Evolutionary conservation across 2,888 invertebrate species (phyloP).

Genomic region (Pseudeuparius sepicola): DNA sequence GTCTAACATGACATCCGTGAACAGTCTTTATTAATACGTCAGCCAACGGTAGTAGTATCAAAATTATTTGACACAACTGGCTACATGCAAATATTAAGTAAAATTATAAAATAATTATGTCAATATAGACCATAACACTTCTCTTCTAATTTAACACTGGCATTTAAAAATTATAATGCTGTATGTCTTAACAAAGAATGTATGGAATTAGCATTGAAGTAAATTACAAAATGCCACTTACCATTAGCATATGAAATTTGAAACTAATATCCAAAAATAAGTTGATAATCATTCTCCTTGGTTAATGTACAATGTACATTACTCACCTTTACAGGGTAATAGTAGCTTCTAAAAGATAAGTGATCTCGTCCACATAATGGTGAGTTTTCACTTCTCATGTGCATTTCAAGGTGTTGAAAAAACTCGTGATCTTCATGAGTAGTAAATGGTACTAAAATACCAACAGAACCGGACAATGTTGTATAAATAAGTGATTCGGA

Average conservation of each 20-base stretch:
- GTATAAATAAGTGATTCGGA: conserved; percentile 95
- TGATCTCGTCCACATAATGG: conserved; percentile 97
- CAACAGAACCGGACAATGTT: conserved; percentile 88
- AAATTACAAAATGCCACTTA: neutral
- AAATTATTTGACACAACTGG: too few species aligned
- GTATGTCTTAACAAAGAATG: too few species aligned
- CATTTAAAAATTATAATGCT: too few species aligned
- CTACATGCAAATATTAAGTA: too few species aligned
- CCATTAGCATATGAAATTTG: neutral
- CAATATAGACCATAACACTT: too few species aligned
- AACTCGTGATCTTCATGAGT: conserved; percentile 97
- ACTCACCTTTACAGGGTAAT: conserved; percentile 88
- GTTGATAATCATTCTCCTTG: neutral
- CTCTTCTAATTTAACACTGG: too few species aligned
- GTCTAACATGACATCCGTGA: too few species aligned
- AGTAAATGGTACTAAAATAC: conserved; percentile 88
- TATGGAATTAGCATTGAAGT: conserved; percentile 1
- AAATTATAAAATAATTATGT: too few species aligned
- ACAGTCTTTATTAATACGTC: too few species aligned
- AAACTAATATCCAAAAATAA: neutral
- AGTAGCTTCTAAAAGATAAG: conserved; percentile 91
- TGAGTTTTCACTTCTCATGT: conserved; percentile 94
- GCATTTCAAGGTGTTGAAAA: conserved; percentile 99
- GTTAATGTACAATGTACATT: neutral
- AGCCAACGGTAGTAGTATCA: too few species aligned